Percentiles rank a stretch among this genome's conserved stretches.
Conservation (phyloP, 1,140 invertebrate species). For the Drosophila prosaltans region DNA sequence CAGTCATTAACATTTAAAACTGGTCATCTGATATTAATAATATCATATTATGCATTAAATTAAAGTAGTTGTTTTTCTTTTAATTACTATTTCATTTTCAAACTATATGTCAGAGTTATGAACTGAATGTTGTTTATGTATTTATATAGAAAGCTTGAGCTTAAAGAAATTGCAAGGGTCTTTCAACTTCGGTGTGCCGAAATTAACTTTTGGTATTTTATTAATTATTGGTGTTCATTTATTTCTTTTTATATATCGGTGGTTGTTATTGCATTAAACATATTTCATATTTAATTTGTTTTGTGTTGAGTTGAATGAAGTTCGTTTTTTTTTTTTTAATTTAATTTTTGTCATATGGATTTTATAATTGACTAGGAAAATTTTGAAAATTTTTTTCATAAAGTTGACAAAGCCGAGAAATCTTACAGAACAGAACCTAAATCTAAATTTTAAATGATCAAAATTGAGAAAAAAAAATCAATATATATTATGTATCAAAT, state of each 20-base stretch:
- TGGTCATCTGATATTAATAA: neutral
- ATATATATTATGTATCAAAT: neutral
- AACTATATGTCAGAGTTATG: too few relatives aligned
- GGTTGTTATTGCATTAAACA: slow-evolving; percentile 54
- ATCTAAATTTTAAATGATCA: neutral
- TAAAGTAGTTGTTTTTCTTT: too few relatives aligned
- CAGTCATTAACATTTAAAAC: neutral
- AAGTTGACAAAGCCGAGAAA: slow-evolving; percentile 16
- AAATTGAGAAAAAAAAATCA: neutral
- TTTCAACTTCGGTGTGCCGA: neutral
- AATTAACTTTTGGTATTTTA: neutral
- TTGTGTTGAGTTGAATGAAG: neutral
- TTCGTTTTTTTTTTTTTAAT: neutral
- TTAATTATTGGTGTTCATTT: slow-evolving; percentile 12
- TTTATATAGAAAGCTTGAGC: too few relatives aligned
- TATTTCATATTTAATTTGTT: slow-evolving; percentile 24
- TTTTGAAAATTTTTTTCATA: neutral
- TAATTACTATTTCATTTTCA: too few relatives aligned
- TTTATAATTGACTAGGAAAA: slow-evolving; percentile 42
- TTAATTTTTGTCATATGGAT: slow-evolving; percentile 13
- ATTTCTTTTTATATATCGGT: slow-evolving; percentile 60
- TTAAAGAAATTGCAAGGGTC: neutral
- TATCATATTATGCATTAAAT: too few relatives aligned
- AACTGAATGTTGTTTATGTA: too few relatives aligned
- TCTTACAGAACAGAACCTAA: neutral